Base-by-base conservation (phyloP, 2,888 invertebrate species). In the Chironomus tentans region DNA sequence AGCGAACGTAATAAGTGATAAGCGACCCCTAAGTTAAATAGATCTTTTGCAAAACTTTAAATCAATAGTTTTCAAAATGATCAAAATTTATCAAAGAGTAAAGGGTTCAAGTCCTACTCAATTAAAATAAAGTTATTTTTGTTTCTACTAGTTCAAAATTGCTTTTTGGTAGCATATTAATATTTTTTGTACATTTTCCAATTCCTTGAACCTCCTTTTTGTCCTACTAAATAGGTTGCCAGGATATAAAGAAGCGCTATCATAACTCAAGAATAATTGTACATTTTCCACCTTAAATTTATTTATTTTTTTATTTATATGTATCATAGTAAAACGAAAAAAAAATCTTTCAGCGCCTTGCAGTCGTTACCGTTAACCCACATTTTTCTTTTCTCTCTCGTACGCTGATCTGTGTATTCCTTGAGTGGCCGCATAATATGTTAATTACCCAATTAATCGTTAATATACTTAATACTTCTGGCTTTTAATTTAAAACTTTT, bases 381-480 rank as follows among this genome's bases (percentile, higher is more conserved):
- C 28, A 68, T 68, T 38, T 38, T 38, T 68, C 46, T 28, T n/a
- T 6, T 13, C n/a, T n/a, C n/a, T 28, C 68, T 28, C 28, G 10
- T 5, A 21, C 38, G n/a, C 7, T 68, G 38, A 28, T 7, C 5
- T 15, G 22, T 65, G 28, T 38, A n/a, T 6, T 71, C 71, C 56
- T 71, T 71, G 50, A 71, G 15, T 61, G 15, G 24, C 56, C 71
- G 38, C 71, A 56, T 71, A 50, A 71, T 71, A 56, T 71, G 71
- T 56, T 71, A 71, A 71, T 71, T 71, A 71, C 71, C 15, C 71
- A 24, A 68, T 65, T 71, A 56, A 71, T 28, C 18, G 46, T 71
- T 70, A 61, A 71, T 56, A 71, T 56, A 24, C 71, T 56, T 28
- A 21, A 24, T 65, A 65, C 21, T 24, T 22, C 21, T 24, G 56